These are phyloP conservation scores for Okamejei kenojei DNA, from an alignment of 2,797 vertebrate species.

Conservation along the genomic window DNA sequence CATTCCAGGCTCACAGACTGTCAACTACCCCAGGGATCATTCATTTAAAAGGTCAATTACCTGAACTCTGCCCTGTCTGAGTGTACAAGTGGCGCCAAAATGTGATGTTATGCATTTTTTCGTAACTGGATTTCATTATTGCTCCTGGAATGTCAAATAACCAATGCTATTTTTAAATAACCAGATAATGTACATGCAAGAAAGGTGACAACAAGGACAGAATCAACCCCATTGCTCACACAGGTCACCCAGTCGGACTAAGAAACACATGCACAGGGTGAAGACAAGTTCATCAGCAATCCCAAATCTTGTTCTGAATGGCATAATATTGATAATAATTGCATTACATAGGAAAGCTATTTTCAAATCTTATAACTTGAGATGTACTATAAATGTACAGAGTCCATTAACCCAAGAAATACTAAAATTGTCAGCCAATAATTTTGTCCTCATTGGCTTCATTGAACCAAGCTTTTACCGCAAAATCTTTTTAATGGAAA, in stretches of 20 bases:
- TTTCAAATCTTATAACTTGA: no score
- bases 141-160: slow-evolving; percentile 20
- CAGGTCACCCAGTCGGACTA: not conserved
- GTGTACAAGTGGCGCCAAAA: slow-evolving; percentile 32
- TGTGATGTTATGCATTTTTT: slow-evolving; percentile 29
- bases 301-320: not conserved
- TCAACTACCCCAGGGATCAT: slow-evolving; percentile 20
- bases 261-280: not conserved
- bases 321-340: not conserved
- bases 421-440: not conserved
- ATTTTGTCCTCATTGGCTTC: not conserved
- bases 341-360: not conserved
- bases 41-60: slow-evolving; percentile 32
- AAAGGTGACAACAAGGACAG: not conserved
- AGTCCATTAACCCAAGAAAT: no score
- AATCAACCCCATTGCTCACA: not conserved
- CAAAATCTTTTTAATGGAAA: not conserved
- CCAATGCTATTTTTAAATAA: slow-evolving; percentile 22
- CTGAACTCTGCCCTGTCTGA: slow-evolving; percentile 33
- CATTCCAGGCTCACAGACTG: slow-evolving; percentile 36
- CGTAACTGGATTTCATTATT: slow-evolving; percentile 29
- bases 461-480: not conserved
- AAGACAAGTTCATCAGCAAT: not conserved
- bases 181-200: not conserved
- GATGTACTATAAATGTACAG: no score